Evolutionary conservation across 2,888 invertebrate species (phyloP).

Genomic region (Oxyteleia sp.): DNA sequence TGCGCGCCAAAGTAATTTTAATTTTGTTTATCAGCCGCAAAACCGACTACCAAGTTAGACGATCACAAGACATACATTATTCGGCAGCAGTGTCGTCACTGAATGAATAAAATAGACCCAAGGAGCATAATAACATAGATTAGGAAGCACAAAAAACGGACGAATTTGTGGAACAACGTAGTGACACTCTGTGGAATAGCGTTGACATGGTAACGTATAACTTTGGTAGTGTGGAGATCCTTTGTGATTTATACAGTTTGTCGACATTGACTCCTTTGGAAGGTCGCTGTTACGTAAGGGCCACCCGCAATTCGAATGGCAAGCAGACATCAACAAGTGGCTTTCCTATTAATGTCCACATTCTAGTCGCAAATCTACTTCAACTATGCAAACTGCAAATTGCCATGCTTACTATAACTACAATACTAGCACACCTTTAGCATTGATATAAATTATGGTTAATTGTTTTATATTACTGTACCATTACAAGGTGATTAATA

Average conservation of each 20-base stretch:
- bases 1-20: slow-evolving; percentile 86
- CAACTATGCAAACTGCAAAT: no score
- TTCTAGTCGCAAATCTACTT: no score
- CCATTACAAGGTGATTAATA: no score
- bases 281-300: slow-evolving; percentile 43
- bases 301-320: slow-evolving; percentile 51
- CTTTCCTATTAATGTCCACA: no score
- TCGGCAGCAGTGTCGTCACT: slow-evolving; percentile 78
- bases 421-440: no score
- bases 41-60: slow-evolving; percentile 83
- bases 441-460: no score
- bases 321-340: slow-evolving; percentile 27
- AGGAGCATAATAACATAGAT: no score
- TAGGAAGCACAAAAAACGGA: no score
- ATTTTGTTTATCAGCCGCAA: slow-evolving; percentile 87
- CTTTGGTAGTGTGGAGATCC: slow-evolving; percentile 83
- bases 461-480: no score
- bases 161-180: not conserved
- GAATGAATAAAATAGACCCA: not conserved
- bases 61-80: slow-evolving; percentile 84
- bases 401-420: no score
- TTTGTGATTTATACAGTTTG: slow-evolving; percentile 65
- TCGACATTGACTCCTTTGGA: slow-evolving; percentile 51
- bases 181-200: slow-evolving; percentile 79
- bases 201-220: slow-evolving; percentile 80